These are phyloP conservation scores for Heliconius ethilla DNA, from an alignment of 2,888 invertebrate species.

Conservation along the genomic window DNA sequence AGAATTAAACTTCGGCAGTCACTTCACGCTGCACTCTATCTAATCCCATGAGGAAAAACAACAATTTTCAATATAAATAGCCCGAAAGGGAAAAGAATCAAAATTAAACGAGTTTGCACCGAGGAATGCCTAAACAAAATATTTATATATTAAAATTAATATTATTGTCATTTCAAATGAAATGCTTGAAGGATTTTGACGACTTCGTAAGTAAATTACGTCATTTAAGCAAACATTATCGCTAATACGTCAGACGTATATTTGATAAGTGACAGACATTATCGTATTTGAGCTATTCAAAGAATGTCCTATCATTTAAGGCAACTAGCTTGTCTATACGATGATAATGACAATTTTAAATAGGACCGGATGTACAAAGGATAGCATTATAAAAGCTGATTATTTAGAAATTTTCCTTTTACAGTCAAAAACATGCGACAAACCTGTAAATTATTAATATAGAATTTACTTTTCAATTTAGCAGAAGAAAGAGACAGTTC, in stretches of 20 bases:
- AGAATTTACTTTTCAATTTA: too few species aligned
- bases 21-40: too few species aligned
- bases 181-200: constrained; percentile 9
- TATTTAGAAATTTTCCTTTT: neutral
- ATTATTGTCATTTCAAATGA: neutral
- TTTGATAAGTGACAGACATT: constrained; percentile 24
- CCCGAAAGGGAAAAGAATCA: neutral
- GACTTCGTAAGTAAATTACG: constrained; percentile 21
- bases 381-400: neutral
- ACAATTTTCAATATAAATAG: too few species aligned
- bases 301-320: constrained; percentile 21
- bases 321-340: constrained; percentile 2
- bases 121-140: neutral
- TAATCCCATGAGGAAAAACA: too few species aligned
- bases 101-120: neutral
- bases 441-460: too few species aligned
- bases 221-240: constrained; percentile 21
- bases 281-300: constrained; percentile 2
- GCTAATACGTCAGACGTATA: constrained; percentile 26
- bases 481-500: too few species aligned
- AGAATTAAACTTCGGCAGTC: too few species aligned
- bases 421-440: too few species aligned
- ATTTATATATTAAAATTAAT: neutral
- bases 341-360: neutral
- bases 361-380: neutral